These are phyloP conservation scores for Pontoporia blainvillei DNA, from an alignment of 2,113 vertebrate species.

Conservation along the genomic window DNA sequence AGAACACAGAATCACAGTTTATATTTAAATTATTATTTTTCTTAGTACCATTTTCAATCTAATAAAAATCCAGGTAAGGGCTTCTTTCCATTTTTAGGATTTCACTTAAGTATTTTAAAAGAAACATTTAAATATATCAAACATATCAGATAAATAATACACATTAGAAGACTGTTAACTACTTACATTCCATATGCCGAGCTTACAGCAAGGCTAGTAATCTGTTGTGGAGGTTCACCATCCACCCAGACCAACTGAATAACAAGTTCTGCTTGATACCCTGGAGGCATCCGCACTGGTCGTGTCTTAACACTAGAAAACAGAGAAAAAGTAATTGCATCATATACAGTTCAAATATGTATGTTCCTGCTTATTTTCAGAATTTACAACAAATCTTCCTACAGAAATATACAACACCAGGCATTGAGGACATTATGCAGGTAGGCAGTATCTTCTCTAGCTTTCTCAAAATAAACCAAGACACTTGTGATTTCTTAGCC, in stretches of 20 bases:
- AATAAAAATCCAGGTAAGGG: background rate
- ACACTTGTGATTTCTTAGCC: background rate
- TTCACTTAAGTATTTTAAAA: constrained; percentile 28
- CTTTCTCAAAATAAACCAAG: background rate
- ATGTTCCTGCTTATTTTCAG: background rate
- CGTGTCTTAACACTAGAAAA: constrained; percentile 89
- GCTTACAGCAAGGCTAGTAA: constrained; percentile 94
- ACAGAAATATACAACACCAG: background rate
- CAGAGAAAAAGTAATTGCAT: background rate
- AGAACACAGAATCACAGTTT: background rate
- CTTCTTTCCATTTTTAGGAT: constrained; percentile 29
- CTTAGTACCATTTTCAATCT: background rate
- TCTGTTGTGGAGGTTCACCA: constrained; percentile 95
- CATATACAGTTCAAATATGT: background rate
- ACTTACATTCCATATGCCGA: constrained; percentile 99
- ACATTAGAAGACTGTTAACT: constrained; percentile 25
- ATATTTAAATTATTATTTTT: constrained; percentile 29
- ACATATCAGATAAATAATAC: constrained; percentile 9
- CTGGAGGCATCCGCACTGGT: constrained; percentile 91
- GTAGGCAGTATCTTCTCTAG: background rate
- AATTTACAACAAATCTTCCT: background rate
- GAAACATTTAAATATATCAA: constrained; percentile 19
- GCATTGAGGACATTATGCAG: background rate
- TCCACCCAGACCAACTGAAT: constrained; percentile 95
- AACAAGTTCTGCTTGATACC: constrained; percentile 96